Conservation (phyloP, 2,797 vertebrate species). For the Anableps anableps region DNA sequence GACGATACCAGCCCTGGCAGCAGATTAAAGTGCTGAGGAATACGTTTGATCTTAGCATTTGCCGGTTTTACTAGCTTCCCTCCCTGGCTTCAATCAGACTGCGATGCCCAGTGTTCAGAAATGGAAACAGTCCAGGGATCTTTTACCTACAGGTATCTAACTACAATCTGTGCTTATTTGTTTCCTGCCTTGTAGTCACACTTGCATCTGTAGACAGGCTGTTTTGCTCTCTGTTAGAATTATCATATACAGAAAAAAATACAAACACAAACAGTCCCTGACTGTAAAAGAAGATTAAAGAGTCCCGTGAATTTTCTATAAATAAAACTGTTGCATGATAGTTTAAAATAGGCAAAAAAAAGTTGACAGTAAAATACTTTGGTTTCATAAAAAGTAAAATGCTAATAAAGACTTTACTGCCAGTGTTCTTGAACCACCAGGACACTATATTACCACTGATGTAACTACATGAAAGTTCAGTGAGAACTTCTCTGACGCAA, state of each 20-base stretch:
- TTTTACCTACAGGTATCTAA: not conserved
- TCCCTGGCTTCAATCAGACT: not conserved
- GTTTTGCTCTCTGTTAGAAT: not conserved
- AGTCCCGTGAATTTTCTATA: too few species aligned
- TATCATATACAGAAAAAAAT: not conserved
- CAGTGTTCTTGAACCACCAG: too few species aligned
- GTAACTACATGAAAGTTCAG: not conserved
- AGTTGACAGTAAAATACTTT: too few species aligned
- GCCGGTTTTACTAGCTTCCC: constrained; percentile 18
- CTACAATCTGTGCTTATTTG: not conserved
- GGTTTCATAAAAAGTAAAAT: too few species aligned
- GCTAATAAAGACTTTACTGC: too few species aligned
- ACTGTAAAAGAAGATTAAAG: too few species aligned
- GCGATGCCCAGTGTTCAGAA: not conserved
- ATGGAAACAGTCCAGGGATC: not conserved
- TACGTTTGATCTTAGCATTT: constrained; percentile 11
- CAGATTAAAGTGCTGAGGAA: constrained; percentile 5
- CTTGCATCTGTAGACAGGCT: not conserved
- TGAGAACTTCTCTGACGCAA: not conserved
- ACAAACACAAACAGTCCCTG: not conserved
- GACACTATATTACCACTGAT: too few species aligned
- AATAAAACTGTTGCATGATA: too few species aligned
- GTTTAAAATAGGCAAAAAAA: too few species aligned
- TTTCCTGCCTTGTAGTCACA: not conserved
- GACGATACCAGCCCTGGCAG: constrained; percentile 28